A percentile compares a stretch with the other conserved stretches of the same genome.
Evolutionary conservation across 2,888 invertebrate genomes (phyloP).

Genomic region (Fabriciana adippe): DNA sequence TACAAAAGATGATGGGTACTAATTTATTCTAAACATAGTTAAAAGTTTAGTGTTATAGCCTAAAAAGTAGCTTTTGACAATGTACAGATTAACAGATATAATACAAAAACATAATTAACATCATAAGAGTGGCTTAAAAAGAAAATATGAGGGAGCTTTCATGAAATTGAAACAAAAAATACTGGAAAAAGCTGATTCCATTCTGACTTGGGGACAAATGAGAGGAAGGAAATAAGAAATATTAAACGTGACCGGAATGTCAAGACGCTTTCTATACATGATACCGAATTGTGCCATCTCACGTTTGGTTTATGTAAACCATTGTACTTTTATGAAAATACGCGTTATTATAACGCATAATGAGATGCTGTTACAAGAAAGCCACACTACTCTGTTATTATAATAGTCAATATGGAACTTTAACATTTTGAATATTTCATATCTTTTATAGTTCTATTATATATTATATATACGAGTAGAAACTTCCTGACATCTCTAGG

Average conservation of each 20-base stretch:
- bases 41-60: no score
- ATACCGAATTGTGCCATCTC: constrained; percentile 57
- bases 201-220: constrained; percentile 74
- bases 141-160: constrained; percentile 36
- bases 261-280: constrained; percentile 67
- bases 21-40: no score
- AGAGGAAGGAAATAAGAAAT: constrained; percentile 80
- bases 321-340: constrained; percentile 64
- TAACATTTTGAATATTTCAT: neutral
- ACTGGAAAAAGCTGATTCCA: constrained; percentile 66
- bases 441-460: neutral
- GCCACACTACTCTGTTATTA: constrained; percentile 45
- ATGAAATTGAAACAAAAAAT: constrained; percentile 56
- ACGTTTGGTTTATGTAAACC: constrained; percentile 62
- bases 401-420: constrained; percentile 28
- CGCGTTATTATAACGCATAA: constrained; percentile 56
- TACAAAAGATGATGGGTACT: no score
- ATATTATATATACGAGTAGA: no score
- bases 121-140: constrained; percentile 18
- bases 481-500: no score
- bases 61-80: neutral
- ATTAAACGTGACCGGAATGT: constrained; percentile 78
- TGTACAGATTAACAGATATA: neutral
- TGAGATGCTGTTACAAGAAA: constrained; percentile 47
- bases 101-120: constrained; percentile 13